Percentiles rank a stretch among this genome's conserved stretches.
Conservation (phyloP, 2,113 vertebrate species). For the Solea solea region DNA sequence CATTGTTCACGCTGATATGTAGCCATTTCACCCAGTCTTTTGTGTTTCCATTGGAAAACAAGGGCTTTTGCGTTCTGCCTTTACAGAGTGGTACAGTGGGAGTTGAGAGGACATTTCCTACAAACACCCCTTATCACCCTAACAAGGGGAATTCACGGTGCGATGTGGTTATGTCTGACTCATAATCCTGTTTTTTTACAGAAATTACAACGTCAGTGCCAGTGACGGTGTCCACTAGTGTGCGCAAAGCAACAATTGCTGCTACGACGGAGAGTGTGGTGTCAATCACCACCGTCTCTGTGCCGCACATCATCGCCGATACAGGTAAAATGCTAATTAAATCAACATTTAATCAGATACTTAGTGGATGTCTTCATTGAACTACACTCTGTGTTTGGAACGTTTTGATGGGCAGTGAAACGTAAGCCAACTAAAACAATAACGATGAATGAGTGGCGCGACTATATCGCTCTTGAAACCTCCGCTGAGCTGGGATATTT, state of each 20-base stretch:
- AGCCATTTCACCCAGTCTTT: slow-evolving; percentile 55
- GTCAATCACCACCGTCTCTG: slow-evolving; percentile 64
- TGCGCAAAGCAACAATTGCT: slow-evolving; percentile 15
- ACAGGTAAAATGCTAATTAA: slow-evolving; percentile 67
- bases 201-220: slow-evolving; percentile 75
- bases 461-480: slow-evolving; percentile 6
- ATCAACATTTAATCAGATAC: too few relatives aligned
- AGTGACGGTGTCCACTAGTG: slow-evolving; percentile 56
- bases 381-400: neutral
- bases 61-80: slow-evolving; percentile 37
- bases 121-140: slow-evolving; percentile 41
- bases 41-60: slow-evolving; percentile 63
- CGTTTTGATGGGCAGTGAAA: slow-evolving; percentile 7
- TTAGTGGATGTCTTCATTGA: neutral
- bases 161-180: slow-evolving; percentile 12
- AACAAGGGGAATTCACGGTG: slow-evolving; percentile 5
- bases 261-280: slow-evolving; percentile 22
- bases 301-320: slow-evolving; percentile 57
- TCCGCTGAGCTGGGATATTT: slow-evolving; percentile 2
- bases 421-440: slow-evolving; percentile 22
- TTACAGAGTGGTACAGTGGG: slow-evolving; percentile 23
- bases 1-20: slow-evolving; percentile 72
- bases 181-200: slow-evolving; percentile 41
- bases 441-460: slow-evolving; percentile 23
- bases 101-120: slow-evolving; percentile 20